These are phyloP conservation scores for Leptopilina myrica DNA, from an alignment of 2,888 invertebrate species.

Conservation along the genomic window DNA sequence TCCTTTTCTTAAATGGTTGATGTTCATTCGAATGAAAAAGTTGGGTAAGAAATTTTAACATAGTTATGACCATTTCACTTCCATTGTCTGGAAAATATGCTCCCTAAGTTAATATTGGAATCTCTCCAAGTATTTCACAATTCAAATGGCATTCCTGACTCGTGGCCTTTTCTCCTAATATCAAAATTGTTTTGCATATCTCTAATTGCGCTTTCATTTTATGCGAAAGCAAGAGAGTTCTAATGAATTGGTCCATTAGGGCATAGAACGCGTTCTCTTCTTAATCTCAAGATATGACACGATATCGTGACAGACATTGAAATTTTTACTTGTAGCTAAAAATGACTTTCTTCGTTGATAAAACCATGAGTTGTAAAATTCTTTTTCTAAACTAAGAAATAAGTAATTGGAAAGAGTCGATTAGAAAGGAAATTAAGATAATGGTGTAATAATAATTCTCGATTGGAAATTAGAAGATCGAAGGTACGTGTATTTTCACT, in stretches of 20 bases:
- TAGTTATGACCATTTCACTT: slow-evolving; percentile 54
- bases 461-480: too few relatives aligned
- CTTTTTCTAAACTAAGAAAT: too few relatives aligned
- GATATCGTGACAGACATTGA: not conserved
- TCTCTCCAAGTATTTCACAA: slow-evolving; percentile 68
- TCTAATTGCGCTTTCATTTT: slow-evolving; percentile 70
- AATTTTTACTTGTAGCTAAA: too few relatives aligned
- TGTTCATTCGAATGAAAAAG: not conserved
- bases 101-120: slow-evolving; percentile 67
- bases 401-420: too few relatives aligned
- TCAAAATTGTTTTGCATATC: slow-evolving; percentile 70
- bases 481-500: too few relatives aligned
- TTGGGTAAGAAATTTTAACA: slow-evolving; percentile 6
- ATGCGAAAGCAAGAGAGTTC: slow-evolving; percentile 56
- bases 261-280: not conserved
- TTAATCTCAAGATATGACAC: not conserved
- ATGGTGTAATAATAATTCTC: too few relatives aligned
- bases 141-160: slow-evolving; percentile 65
- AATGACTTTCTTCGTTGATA: too few relatives aligned
- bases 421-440: too few relatives aligned
- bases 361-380: too few relatives aligned
- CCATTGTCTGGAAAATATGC: slow-evolving; percentile 60
- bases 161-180: slow-evolving; percentile 57
- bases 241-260: slow-evolving; percentile 69
- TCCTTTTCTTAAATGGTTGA: too few relatives aligned